phyloP scores from a whole-genome alignment of 2,888 invertebrate genomes.

The Agrypnus murinus region DNA sequence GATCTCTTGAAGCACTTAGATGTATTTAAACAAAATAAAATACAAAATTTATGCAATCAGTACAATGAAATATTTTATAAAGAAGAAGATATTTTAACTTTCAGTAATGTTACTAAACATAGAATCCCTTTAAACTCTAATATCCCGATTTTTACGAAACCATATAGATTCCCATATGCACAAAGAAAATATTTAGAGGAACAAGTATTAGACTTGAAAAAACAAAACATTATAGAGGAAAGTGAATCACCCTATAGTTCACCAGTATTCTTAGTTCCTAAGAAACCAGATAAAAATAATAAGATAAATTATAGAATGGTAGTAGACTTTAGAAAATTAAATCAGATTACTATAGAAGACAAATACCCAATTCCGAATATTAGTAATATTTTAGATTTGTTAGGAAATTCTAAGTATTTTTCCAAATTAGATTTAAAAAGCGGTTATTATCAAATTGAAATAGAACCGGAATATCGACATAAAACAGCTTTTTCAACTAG shows the following conservation, averaged over 20 bases:
- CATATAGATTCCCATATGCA: slow-evolving; percentile 53
- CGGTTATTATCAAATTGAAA: not conserved
- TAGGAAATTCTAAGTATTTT: slow-evolving; percentile 16
- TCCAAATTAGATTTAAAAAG: slow-evolving; percentile 12
- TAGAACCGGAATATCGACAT: not conserved
- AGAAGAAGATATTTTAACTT: slow-evolving; percentile 43
- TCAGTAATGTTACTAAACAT: slow-evolving; percentile 49
- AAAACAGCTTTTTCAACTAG: not conserved
- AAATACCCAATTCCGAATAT: slow-evolving; percentile 11
- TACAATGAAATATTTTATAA: slow-evolving; percentile 50
- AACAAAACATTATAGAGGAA: slow-evolving; percentile 42
- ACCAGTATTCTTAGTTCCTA: slow-evolving; percentile 64
- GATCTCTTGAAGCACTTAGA: too few species aligned
- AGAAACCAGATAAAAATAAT: slow-evolving; percentile 56
- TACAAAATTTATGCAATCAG: not conserved
- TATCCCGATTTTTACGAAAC: slow-evolving; percentile 39
- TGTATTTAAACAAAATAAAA: not conserved
- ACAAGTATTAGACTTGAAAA: slow-evolving; percentile 60
- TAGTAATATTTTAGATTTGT: not conserved
- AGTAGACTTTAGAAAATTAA: slow-evolving; percentile 11
- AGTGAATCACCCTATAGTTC: slow-evolving; percentile 63
- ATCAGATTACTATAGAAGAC: not conserved
- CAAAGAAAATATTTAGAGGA: slow-evolving; percentile 59
- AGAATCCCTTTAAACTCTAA: slow-evolving; percentile 17
- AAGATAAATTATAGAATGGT: too few species aligned